phyloP scores from a whole-genome alignment of 2,113 vertebrate genomes.

The Rattus norvegicus region GRCr8 NC_086025.1:121019501-121020000 shows the following conservation, averaged over 20 bases:
- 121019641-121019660: neutral
- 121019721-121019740: neutral
- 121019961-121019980: too few species aligned
- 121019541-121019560: neutral
- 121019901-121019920: too few species aligned
- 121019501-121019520: neutral
- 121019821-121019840: neutral
- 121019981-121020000: too few species aligned
- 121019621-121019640: neutral
- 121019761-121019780: neutral
- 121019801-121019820: too few species aligned
- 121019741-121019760: accelerated
- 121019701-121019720: neutral
- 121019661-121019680: neutral
- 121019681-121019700: too few species aligned
- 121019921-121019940: too few species aligned
- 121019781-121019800: accelerated
- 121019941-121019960: too few species aligned
- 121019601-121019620: neutral
- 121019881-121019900: too few species aligned
- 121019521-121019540: accelerated
- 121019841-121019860: accelerated
- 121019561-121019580: neutral
- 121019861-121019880: too few species aligned
- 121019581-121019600: neutral